A percentile compares a stretch with the other conserved stretches of the same genome.
These are phyloP conservation scores for Nymphalis polychloros DNA, from an alignment of 2,888 invertebrate species.

Conservation along the genomic window DNA sequence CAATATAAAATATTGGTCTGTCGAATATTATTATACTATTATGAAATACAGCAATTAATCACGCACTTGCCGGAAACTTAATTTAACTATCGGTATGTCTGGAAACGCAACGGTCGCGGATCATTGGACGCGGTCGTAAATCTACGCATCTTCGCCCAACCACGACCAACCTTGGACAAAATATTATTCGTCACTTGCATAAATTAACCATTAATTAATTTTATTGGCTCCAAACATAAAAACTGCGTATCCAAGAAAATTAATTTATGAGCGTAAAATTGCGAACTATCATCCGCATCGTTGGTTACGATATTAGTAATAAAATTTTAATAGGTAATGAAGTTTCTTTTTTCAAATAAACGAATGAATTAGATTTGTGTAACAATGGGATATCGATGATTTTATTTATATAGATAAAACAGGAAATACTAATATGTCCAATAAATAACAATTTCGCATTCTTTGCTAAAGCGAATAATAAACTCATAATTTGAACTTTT, in stretches of 20 bases:
- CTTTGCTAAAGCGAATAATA: not conserved
- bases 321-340: not conserved
- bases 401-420: too few relatives aligned
- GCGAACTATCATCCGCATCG: constrained; percentile 21
- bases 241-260: constrained; percentile 49
- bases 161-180: constrained; percentile 25
- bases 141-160: constrained; percentile 47
- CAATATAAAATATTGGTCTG: not conserved
- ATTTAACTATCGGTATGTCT: constrained; percentile 4
- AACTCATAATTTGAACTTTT: constrained; percentile 3
- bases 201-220: constrained; percentile 70
- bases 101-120: constrained; percentile 40
- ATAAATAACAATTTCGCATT: not conserved
- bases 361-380: not conserved
- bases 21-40: constrained; percentile 6
- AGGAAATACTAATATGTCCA: not conserved
- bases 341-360: not conserved
- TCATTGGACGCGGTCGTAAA: constrained; percentile 41
- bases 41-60: constrained; percentile 7
- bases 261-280: constrained; percentile 62
- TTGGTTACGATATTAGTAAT: constrained; percentile 14
- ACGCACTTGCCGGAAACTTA: constrained; percentile 25
- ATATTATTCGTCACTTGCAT: constrained; percentile 51
- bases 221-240: constrained; percentile 53
- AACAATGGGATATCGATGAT: too few relatives aligned